Conservation (phyloP, 2,113 vertebrate genomes). For the Vulpes lagopus region DNA sequence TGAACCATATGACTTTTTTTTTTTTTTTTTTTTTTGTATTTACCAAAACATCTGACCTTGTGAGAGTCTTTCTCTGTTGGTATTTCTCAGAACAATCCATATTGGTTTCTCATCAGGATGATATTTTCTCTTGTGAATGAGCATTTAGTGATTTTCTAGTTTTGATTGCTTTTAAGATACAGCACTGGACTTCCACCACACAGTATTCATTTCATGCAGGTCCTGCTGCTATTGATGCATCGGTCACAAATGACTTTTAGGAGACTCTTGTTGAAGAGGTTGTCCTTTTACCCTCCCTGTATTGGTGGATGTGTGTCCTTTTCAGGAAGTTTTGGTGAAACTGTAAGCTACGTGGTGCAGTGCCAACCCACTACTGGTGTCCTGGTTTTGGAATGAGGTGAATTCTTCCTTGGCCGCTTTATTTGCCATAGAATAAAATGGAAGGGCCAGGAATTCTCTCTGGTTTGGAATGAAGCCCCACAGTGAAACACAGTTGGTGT, state of each 20-base stretch:
- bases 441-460: neutral
- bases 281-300: neutral
- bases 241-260: neutral
- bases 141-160: neutral
- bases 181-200: neutral
- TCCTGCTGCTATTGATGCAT: neutral
- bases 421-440: neutral
- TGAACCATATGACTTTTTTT: neutral
- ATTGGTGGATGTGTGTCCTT: neutral
- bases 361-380: neutral
- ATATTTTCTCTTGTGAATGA: neutral
- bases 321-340: slow-evolving; percentile 11
- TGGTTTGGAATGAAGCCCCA: neutral
- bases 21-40: neutral
- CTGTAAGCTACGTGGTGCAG: neutral
- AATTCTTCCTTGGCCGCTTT: neutral
- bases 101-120: neutral
- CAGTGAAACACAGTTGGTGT: neutral
- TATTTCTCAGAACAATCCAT: neutral
- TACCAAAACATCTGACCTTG: neutral
- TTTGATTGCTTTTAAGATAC: neutral
- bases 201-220: neutral
- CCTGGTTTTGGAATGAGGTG: neutral
- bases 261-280: neutral
- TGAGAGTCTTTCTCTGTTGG: neutral